A percentile compares a stretch with the other conserved stretches of the same genome.
Evolutionary conservation across 2,797 vertebrate species (phyloP).

Genomic region (Fundulus diaphanus): DNA sequence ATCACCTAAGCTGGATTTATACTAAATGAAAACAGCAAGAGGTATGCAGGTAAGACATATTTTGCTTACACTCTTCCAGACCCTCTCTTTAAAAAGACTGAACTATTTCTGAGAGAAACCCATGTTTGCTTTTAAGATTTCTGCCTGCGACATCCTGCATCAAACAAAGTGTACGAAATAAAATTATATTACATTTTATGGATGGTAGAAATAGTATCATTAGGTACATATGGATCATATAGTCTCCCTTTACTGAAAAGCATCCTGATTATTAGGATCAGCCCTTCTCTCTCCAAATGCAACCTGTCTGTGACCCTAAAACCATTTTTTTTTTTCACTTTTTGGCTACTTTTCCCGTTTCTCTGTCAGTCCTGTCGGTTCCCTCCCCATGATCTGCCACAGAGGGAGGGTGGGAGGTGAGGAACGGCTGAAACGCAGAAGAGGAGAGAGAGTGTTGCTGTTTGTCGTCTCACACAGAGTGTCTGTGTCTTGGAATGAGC

Average conservation of each 20-base stretch:
- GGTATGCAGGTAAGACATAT: too few relatives aligned
- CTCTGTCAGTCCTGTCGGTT: conserved; percentile 11
- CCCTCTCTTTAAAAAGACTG: neutral
- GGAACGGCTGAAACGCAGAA: conserved; percentile 19
- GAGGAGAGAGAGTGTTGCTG: conserved; percentile 41
- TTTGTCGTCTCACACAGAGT: conserved; percentile 68
- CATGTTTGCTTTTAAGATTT: neutral
- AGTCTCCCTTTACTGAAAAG: neutral
- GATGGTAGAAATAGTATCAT: neutral
- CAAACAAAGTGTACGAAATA: neutral
- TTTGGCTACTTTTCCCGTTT: neutral
- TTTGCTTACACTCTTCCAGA: neutral
- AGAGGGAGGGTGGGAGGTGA: conserved; percentile 38
- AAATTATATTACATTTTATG: neutral
- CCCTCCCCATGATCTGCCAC: conserved; percentile 26
- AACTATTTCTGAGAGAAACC: neutral
- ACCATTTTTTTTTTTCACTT: neutral
- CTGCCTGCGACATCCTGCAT: neutral
- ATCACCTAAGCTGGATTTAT: too few relatives aligned
- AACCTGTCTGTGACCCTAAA: conserved; percentile 19
- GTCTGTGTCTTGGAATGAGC: conserved; percentile 75
- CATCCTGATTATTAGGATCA: neutral
- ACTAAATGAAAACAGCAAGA: too few relatives aligned
- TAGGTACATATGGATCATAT: neutral
- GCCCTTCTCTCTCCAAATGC: conserved; percentile 7